Evolutionary conservation across 2,797 vertebrate genomes (phyloP).

Genomic region (Anisognathus igniventris): DNA sequence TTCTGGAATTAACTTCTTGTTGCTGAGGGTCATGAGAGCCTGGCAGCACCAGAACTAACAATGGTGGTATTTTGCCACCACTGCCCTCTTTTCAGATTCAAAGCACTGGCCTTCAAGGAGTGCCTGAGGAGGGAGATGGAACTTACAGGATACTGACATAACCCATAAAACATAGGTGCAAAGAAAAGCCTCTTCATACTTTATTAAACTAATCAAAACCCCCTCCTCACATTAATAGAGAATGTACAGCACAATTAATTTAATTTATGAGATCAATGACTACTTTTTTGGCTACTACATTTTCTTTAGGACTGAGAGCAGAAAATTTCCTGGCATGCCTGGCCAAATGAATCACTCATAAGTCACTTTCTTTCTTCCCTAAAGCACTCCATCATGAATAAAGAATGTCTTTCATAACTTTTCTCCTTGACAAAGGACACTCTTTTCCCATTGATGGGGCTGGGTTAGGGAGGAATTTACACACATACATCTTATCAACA

Average conservation of each 20-base stretch:
- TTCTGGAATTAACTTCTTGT: slow-evolving; percentile 56
- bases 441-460: slow-evolving; percentile 20
- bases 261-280: background rate
- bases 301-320: slow-evolving; percentile 12
- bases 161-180: background rate
- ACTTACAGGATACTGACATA: background rate
- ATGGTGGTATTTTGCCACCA: slow-evolving; percentile 42
- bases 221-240: background rate
- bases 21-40: slow-evolving; percentile 55
- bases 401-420: slow-evolving; percentile 62
- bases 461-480: background rate
- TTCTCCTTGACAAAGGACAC: slow-evolving; percentile 47
- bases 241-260: background rate
- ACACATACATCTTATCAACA: slow-evolving; percentile 3
- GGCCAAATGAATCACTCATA: slow-evolving; percentile 27
- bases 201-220: background rate
- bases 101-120: background rate
- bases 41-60: slow-evolving; percentile 22
- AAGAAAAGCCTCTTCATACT: background rate
- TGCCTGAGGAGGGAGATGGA: background rate
- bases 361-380: slow-evolving; percentile 33
- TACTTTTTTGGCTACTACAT: background rate
- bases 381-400: slow-evolving; percentile 44
- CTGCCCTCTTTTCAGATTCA: background rate
- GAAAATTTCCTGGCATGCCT: slow-evolving; percentile 35